Conservation (phyloP, 1,140 invertebrate genomes). For the Drosophila ogumai region DNA sequence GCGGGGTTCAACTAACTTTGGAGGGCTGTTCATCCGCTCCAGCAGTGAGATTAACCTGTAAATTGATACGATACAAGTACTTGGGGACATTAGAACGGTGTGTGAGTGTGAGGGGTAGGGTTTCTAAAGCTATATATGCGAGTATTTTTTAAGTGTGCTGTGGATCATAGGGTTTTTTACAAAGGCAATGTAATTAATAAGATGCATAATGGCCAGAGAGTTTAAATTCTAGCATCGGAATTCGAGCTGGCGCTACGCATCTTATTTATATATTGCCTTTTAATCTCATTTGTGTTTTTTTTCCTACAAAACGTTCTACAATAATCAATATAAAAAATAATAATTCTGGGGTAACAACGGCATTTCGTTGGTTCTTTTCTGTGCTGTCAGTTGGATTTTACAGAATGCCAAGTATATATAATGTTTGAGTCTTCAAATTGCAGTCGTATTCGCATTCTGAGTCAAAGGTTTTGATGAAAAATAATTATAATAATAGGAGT, state of each 20-base stretch:
- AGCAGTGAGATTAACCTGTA: slow-evolving; percentile 84
- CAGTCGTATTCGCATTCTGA: slow-evolving; percentile 43
- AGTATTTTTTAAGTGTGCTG: slow-evolving; percentile 20
- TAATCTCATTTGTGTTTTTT: neutral
- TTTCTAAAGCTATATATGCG: slow-evolving; percentile 10
- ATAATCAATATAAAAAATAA: slow-evolving; percentile 15
- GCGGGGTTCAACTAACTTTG: slow-evolving; percentile 80
- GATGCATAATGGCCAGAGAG: neutral
- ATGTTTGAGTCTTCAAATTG: slow-evolving; percentile 15
- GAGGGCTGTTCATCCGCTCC: slow-evolving; percentile 84
- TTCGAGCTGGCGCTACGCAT: neutral
- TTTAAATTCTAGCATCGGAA: neutral
- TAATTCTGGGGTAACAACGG: slow-evolving; percentile 7
- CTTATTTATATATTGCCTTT: neutral
- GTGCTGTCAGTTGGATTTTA: slow-evolving; percentile 34
- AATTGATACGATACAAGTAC: slow-evolving; percentile 70
- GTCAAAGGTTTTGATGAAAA: slow-evolving; percentile 18
- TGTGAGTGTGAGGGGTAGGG: slow-evolving; percentile 7
- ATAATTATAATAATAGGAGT: neutral
- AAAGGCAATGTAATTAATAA: neutral
- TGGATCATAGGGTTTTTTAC: slow-evolving; percentile 2
- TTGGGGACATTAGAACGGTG: slow-evolving; percentile 48
- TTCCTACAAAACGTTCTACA: slow-evolving; percentile 28
- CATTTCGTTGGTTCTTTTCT: slow-evolving; percentile 31
- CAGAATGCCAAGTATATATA: slow-evolving; percentile 14